Base-by-base conservation (phyloP, 23 tunicate genomes). In the Halocynthia aurantium region DNA sequence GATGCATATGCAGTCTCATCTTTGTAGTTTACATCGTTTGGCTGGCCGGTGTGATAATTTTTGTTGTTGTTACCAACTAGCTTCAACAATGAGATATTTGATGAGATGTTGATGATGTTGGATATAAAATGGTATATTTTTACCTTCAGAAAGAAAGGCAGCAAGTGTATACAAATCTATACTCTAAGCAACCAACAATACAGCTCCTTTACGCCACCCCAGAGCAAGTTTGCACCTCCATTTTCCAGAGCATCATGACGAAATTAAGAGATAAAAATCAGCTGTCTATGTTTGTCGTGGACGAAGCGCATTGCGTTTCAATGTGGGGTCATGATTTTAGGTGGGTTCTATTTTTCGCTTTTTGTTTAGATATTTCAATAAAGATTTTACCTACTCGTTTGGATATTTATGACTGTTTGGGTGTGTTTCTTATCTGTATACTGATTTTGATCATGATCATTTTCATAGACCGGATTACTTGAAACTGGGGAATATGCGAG, bases 291-390 rank as follows among this genome's bases (percentile, higher is more conserved):
- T 81, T 94, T 55, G 91, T 85, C 13, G 77, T 94, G 49, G 95
- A 94, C 78, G 99, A 94, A 82, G 95, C 95, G 51, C 99, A 88
- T 61, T 94, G 95, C 77, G 99, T 94, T 5, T 88, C 95, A 7
- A 95, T 88, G 55, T 88, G 95, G 99, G 99, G 99, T 22, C 99
- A 94, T 89, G 99, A 94, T 67, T 93, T 93, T 80, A 81, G 93
- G 93, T 87, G 15, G 11, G 51, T 18, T n/a, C n/a, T 76, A 57
- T 50, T 13, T n/a, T n/a, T n/a, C n/a, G n/a, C n/a, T 60, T 60
- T 60, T 15, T 15, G 17, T n/a, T 2, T 15, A 15, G 64, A n/a
- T 15, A 60, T 1, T 15, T 15, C 2, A 60, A 15, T 68, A 17
- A 68, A 2, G 64, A 58, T 58, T 13, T 13, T 58, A 58, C n/a